These are phyloP conservation scores for Toxonevra muliebris DNA, from an alignment of 2,888 invertebrate species.

Conservation along the genomic window DNA sequence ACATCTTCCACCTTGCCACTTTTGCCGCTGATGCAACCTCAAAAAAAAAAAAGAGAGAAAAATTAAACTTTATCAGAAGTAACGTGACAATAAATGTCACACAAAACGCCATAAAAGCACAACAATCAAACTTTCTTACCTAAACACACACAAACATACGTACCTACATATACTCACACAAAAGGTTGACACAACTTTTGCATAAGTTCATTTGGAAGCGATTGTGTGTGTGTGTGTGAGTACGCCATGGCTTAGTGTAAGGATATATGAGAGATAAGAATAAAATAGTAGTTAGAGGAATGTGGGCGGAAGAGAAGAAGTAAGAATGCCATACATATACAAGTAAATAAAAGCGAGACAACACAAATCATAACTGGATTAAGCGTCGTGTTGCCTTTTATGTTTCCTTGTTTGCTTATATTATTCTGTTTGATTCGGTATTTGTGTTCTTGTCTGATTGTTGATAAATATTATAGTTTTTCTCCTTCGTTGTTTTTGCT, in stretches of 20 bases:
- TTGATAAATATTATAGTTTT: conserved; percentile 28
- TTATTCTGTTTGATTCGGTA: neutral
- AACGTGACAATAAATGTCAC: conserved; percentile 56
- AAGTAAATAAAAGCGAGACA: neutral
- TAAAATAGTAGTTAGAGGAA: too few relatives aligned
- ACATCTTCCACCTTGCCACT: too few relatives aligned
- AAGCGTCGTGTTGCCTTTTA: neutral
- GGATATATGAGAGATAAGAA: neutral
- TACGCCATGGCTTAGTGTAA: neutral
- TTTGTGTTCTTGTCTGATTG: conserved; percentile 22
- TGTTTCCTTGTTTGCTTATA: neutral
- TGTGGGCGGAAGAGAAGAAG: too few relatives aligned
- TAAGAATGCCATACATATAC: neutral
- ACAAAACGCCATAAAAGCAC: conserved; percentile 54
- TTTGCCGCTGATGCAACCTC: too few relatives aligned
- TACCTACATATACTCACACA: neutral
- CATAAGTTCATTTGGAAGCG: neutral
- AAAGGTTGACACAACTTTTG: conserved; percentile 13
- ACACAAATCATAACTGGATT: conserved; percentile 25
- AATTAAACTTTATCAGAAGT: conserved; percentile 53
- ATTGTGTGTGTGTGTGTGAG: neutral
- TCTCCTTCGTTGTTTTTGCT: too few relatives aligned
- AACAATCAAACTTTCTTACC: conserved; percentile 26
- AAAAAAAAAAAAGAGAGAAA: too few relatives aligned
- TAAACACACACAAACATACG: neutral